Evolutionary conservation across 2,113 vertebrate genomes (phyloP), one percentile per base, ranked within the genome.

Genomic region (Salminus brasiliensis): DNA sequence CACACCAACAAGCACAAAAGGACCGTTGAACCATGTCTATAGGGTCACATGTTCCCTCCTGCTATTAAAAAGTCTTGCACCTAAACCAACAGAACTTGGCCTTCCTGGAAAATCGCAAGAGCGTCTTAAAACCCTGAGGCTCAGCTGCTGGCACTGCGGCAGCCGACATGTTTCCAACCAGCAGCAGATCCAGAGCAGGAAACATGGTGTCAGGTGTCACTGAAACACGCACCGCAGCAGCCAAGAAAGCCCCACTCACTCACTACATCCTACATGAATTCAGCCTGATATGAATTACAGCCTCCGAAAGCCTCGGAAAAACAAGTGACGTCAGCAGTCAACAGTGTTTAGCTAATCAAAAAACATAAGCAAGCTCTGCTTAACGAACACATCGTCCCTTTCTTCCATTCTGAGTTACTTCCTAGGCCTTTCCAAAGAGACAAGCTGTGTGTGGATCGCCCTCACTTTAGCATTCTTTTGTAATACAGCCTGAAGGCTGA

Each of bases 101-200:
- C 25, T 59, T 77, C 47, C 75, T 21, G 39, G 27, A 81, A 81
- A 76, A 32, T 21, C 66, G 13, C 65, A 72, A 30, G 59, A 69
- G 62, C 41, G 16, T 69, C 72, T 75, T 60, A 66, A 55, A 29
- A 57, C 52, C 68, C 63, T 55, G 72, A 74, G 72, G 29, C 47
- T 75, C 71, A 79, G 84, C 70, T 67, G 79, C 60, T 62, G 65
- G 63, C 8, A 66, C 71, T 80, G 49, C 15, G n/a, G 79, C n/a
- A 63, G 62, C 65, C 72, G 60, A 57, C 69, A 60, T 76, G 47
- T 73, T 82, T 76, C 55, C 70, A 74, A 57, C 62, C 49, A 55
- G 10, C 12, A 43, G 47, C 18, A 49, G 47, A 49, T 68, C 21
- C 27, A 65, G 60, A 59, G 65, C 25, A 76, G 71, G 47, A 81